Evolutionary conservation across 2,888 invertebrate species (phyloP).

Genomic region (Gnatocerus cornutus): DNA sequence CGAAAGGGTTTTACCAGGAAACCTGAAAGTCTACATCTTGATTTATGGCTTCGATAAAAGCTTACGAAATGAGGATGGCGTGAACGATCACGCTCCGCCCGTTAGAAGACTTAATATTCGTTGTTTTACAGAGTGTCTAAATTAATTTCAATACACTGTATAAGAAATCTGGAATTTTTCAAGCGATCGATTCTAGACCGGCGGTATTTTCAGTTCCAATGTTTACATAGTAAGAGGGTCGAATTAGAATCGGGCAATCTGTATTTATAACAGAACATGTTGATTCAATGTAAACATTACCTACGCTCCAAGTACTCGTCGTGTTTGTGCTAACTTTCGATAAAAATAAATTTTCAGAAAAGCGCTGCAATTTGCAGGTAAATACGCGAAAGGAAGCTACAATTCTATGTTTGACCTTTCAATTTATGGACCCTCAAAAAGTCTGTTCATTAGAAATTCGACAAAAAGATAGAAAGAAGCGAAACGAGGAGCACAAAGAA

Average conservation of each 20-base stretch:
- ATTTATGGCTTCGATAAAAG: too few species aligned
- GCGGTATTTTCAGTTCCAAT: conserved; percentile 40
- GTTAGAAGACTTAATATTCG: too few species aligned
- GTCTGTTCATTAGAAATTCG: conserved; percentile 1
- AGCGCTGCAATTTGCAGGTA: conserved; percentile 16
- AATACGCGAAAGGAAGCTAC: neutral
- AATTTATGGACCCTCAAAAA: conserved; percentile 2
- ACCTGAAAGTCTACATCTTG: too few species aligned
- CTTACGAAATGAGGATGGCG: too few species aligned
- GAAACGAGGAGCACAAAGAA: too few species aligned
- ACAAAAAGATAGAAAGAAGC: neutral
- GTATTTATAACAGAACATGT: conserved; percentile 44
- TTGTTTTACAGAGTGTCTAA: too few species aligned
- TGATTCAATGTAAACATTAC: conserved; percentile 46
- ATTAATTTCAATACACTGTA: too few species aligned
- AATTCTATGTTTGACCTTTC: neutral
- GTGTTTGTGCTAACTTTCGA: conserved; percentile 32
- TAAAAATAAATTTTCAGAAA: conserved; percentile 27
- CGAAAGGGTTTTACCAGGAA: too few species aligned
- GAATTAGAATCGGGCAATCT: conserved; percentile 41
- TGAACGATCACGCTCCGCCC: too few species aligned
- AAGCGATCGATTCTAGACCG: conserved; percentile 29
- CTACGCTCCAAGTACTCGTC: conserved; percentile 34
- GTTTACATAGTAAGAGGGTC: conserved; percentile 43
- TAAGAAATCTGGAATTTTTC: conserved; percentile 1